Conservation (phyloP, 92 coral and sea anemone genomes). For the Parazoanthus atlanticus region DNA sequence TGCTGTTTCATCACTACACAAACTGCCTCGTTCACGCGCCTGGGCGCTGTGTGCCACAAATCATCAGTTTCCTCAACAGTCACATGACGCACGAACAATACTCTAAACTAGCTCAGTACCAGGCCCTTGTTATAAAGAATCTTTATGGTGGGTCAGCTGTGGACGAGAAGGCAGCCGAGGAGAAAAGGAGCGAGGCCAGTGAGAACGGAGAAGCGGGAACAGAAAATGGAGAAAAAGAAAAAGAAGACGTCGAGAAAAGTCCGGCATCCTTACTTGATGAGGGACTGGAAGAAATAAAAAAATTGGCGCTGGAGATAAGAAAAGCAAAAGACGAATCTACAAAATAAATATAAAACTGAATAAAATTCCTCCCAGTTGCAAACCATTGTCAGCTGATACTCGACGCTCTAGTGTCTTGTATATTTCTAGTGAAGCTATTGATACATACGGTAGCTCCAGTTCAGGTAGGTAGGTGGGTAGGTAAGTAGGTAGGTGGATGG, state of each 20-base stretch:
- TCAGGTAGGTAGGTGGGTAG: too few relatives aligned
- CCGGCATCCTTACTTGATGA: conserved; percentile 76
- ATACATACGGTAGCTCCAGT: background rate
- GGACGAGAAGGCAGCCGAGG: conserved; percentile 61
- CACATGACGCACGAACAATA: conserved; percentile 79
- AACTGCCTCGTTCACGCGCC: conserved; percentile 94
- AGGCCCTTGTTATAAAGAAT: conserved; percentile 87
- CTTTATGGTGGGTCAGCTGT: conserved; percentile 69
- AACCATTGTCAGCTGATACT: background rate
- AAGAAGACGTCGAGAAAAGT: conserved; percentile 66
- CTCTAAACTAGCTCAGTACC: conserved; percentile 74
- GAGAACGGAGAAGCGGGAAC: conserved; percentile 19
- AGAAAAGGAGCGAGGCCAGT: conserved; percentile 16
- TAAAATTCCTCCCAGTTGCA: background rate
- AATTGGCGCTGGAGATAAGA: conserved; percentile 74
- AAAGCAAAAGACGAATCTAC: conserved; percentile 59
- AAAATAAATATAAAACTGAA: conserved; percentile 18
- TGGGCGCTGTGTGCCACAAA: conserved; percentile 97
- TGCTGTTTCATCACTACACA: conserved; percentile 90
- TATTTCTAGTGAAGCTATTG: background rate
- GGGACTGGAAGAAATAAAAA: conserved; percentile 82
- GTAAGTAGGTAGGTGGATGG: too few relatives aligned
- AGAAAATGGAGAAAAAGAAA: conserved; percentile 46
- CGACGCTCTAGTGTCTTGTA: background rate
- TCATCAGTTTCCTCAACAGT: conserved; percentile 71